Evolutionary conservation across 2,888 invertebrate species (phyloP).

Genomic region (Prenolepis imparis): DNA sequence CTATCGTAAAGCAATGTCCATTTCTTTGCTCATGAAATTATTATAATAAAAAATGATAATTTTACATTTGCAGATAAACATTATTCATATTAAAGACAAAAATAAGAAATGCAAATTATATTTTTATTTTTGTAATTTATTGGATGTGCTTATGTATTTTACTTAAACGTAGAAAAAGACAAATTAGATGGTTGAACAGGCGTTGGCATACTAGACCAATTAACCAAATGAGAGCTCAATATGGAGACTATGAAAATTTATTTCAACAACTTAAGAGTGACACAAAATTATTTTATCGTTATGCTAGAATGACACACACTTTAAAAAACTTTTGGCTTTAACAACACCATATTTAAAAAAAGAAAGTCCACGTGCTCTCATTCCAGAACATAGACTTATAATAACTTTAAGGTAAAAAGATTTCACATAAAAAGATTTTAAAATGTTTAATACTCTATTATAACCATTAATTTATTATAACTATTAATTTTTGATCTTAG

Average conservation of each 20-base stretch:
- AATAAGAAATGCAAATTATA: neutral
- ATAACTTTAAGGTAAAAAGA: neutral
- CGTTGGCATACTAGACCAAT: neutral
- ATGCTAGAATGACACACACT: conserved; percentile 2
- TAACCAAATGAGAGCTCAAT: conserved; percentile 3
- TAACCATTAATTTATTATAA: too few species aligned
- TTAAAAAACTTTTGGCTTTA: neutral
- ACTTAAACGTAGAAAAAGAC: neutral
- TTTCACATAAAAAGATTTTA: neutral
- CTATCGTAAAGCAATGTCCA: neutral
- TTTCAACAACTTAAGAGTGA: neutral
- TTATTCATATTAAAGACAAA: neutral
- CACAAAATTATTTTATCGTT: neutral
- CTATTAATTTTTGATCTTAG: neutral
- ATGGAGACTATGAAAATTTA: conserved; percentile 3
- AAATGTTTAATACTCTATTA: neutral
- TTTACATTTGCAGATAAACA: neutral
- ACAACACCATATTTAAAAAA: neutral
- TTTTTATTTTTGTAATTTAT: neutral
- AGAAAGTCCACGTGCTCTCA: neutral
- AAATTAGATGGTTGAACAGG: neutral
- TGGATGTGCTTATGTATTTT: neutral
- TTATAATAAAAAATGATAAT: neutral
- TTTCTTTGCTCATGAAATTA: neutral
- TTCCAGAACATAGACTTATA: neutral